phyloP scores from a whole-genome alignment of 2,888 invertebrate species.

The Pseudococcus jackbeardsleyi region DNA sequence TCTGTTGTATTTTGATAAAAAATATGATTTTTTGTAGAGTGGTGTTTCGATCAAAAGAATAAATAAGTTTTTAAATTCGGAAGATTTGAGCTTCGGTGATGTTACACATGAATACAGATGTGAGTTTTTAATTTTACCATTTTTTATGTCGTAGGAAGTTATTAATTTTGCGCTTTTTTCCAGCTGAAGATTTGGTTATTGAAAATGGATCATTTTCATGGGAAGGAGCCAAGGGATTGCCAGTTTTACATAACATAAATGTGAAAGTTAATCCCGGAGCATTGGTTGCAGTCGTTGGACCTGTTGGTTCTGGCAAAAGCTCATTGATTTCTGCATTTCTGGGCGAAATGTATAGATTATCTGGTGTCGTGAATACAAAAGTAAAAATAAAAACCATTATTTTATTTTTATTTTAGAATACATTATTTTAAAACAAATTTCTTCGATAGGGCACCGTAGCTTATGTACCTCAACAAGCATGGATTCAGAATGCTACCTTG shows the following conservation, averaged over 20 bases:
- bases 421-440: background rate
- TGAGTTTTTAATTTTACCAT: constrained; percentile 66
- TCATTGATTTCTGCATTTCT: constrained; percentile 89
- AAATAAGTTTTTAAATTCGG: constrained; percentile 73
- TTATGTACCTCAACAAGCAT: constrained; percentile 95
- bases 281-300: constrained; percentile 88
- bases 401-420: background rate
- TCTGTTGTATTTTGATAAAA: background rate
- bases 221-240: constrained; percentile 76
- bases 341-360: constrained; percentile 90
- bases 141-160: background rate
- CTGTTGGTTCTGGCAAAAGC: constrained; percentile 90
- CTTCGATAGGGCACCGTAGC: constrained; percentile 75
- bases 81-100: constrained; percentile 72
- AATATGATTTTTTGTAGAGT: constrained; percentile 69
- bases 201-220: constrained; percentile 91
- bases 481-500: constrained; percentile 97
- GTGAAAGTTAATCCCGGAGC: constrained; percentile 77
- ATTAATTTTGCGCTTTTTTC: constrained; percentile 67
- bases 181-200: constrained; percentile 84
- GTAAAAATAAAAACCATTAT: constrained; percentile 65
- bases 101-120: constrained; percentile 70
- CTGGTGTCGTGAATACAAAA: constrained; percentile 84
- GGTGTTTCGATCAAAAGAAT: constrained; percentile 74
- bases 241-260: constrained; percentile 82